phyloP scores from a whole-genome alignment of 2,888 invertebrate genomes.

The Drosophila dives region DNA sequence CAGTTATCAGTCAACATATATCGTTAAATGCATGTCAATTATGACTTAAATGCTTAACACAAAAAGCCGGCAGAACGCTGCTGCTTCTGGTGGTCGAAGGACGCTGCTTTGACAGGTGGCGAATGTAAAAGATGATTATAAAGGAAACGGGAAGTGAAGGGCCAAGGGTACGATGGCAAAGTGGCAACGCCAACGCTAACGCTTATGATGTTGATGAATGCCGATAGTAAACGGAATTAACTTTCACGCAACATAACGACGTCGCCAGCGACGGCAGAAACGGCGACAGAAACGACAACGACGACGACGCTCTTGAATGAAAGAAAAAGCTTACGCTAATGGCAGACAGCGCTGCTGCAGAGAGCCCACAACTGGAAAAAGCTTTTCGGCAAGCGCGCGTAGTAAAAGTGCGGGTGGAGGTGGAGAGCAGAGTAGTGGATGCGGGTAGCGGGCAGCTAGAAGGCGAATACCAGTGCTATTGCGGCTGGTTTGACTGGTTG shows the following conservation, averaged over 20 bases:
- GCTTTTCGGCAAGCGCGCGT: slow-evolving; percentile 78
- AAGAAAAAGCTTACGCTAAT: slow-evolving; percentile 78
- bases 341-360: slow-evolving; percentile 60
- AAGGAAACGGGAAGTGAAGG: background rate
- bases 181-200: slow-evolving; percentile 56
- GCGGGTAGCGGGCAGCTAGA: slow-evolving; percentile 7
- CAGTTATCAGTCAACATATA: slow-evolving; percentile 76
- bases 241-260: slow-evolving; percentile 74
- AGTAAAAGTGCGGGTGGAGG: slow-evolving; percentile 65
- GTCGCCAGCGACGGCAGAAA: slow-evolving; percentile 27
- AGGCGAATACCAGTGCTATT: slow-evolving; percentile 27
- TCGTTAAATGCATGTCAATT: slow-evolving; percentile 79
- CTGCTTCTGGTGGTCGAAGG: slow-evolving; percentile 17
- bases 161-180: slow-evolving; percentile 39
- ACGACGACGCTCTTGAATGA: slow-evolving; percentile 66
- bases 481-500: slow-evolving; percentile 51
- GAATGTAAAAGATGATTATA: background rate
- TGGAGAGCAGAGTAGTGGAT: slow-evolving; percentile 10
- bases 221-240: slow-evolving; percentile 81
- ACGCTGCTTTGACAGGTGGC: slow-evolving; percentile 20
- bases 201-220: slow-evolving; percentile 78
- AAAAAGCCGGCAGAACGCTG: slow-evolving; percentile 71
- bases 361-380: slow-evolving; percentile 64
- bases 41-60: slow-evolving; percentile 75
- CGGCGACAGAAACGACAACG: slow-evolving; percentile 17